phyloP scores from a whole-genome alignment of 2,797 vertebrate species.

The Loriculus beryllinus region DNA sequence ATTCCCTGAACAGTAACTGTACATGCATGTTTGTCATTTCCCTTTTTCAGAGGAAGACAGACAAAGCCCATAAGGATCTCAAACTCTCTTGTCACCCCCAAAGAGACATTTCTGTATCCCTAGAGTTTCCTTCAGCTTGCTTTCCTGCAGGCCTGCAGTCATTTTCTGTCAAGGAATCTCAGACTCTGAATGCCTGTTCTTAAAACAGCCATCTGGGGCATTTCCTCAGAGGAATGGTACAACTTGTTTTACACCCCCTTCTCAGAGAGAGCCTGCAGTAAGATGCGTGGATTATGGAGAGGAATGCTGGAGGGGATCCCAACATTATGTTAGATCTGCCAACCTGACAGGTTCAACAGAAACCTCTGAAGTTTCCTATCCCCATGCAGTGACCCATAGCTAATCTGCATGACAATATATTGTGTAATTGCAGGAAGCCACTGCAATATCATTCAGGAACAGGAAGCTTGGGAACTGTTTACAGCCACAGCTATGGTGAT shows the following conservation, averaged over 20 bases:
- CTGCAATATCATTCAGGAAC: conserved; percentile 10
- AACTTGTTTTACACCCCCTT: not conserved
- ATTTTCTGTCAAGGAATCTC: not conserved
- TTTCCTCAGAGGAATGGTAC: not conserved
- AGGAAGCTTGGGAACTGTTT: conserved; percentile 17
- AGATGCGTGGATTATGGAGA: conserved; percentile 52
- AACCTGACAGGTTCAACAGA: conserved; percentile 69
- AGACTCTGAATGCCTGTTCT: not conserved
- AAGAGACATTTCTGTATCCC: not conserved
- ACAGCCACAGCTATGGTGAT: not conserved
- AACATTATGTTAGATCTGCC: conserved; percentile 56
- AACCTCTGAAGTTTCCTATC: conserved; percentile 71
- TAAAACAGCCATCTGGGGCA: not conserved
- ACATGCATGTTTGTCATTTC: not conserved
- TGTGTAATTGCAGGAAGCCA: conserved; percentile 67
- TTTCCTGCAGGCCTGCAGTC: not conserved
- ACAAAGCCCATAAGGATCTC: not conserved
- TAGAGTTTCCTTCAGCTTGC: not conserved
- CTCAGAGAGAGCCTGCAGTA: conserved; percentile 58
- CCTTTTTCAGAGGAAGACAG: not conserved
- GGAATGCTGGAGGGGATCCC: conserved; percentile 68
- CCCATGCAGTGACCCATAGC: conserved; percentile 60
- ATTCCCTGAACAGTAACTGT: not conserved
- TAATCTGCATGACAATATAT: conserved; percentile 70
- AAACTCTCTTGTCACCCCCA: not conserved